Evolutionary conservation across 2,888 invertebrate genomes (phyloP).

Genomic region (Nomada goodeniana): DNA sequence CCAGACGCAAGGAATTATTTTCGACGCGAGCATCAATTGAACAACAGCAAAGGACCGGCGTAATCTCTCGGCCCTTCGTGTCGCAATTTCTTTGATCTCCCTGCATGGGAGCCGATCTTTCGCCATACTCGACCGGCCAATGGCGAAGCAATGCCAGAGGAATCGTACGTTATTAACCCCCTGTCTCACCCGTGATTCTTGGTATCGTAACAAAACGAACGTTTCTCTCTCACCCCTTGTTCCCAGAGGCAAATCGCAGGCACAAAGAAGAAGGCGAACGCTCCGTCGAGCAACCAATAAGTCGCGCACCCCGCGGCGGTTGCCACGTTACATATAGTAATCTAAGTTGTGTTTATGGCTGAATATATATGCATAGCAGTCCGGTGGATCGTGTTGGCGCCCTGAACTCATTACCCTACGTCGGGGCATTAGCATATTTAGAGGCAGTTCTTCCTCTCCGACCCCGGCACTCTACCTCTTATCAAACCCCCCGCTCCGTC

Average conservation of each 20-base stretch:
- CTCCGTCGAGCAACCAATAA: slow-evolving; percentile 57
- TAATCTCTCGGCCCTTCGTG: neutral
- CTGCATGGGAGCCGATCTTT: neutral
- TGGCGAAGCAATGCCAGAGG: neutral
- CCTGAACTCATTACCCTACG: slow-evolving; percentile 83
- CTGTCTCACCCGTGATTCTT: neutral
- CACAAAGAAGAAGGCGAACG: slow-evolving; percentile 34
- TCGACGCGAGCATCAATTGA: neutral
- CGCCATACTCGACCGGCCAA: neutral
- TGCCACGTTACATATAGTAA: slow-evolving; percentile 74
- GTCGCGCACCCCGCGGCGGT: slow-evolving; percentile 61
- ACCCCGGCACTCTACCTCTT: slow-evolving; percentile 64
- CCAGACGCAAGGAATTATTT: neutral
- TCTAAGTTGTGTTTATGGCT: slow-evolving; percentile 82
- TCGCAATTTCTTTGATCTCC: neutral
- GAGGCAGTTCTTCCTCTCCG: slow-evolving; percentile 74
- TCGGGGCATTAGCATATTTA: slow-evolving; percentile 83
- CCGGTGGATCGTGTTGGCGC: slow-evolving; percentile 76
- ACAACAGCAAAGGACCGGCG: no score
- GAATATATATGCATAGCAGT: slow-evolving; percentile 83
- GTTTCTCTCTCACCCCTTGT: neutral
- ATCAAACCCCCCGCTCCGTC: slow-evolving; percentile 64
- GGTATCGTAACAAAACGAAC: slow-evolving; percentile 4
- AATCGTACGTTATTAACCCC: neutral
- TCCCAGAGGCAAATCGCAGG: slow-evolving; percentile 22